phyloP scores from a whole-genome alignment of 92 coral and sea anemone species.

The Pocillopora meandrina region DNA sequence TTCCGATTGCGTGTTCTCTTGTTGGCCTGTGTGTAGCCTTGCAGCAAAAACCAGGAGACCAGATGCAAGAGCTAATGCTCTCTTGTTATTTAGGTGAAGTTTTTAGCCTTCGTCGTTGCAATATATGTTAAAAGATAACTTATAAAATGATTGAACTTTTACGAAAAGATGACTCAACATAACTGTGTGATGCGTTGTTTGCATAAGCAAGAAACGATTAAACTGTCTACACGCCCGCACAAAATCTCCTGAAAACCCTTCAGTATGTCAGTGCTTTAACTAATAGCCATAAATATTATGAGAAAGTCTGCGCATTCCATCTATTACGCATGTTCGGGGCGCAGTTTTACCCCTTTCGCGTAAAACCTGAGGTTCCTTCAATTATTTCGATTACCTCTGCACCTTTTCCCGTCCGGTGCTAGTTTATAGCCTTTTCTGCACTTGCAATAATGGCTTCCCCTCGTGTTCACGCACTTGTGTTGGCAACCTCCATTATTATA shows the following conservation, averaged over 20 bases:
- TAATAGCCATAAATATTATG: background rate
- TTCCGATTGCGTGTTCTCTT: too few species aligned
- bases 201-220: background rate
- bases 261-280: background rate
- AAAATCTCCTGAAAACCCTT: background rate
- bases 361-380: conserved; percentile 6
- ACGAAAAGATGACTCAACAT: too few species aligned
- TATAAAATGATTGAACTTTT: too few species aligned
- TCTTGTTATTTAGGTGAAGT: too few species aligned
- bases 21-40: too few species aligned
- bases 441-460: conserved; percentile 86
- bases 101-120: too few species aligned
- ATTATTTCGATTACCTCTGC: conserved; percentile 70
- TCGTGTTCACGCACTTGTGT: conserved; percentile 88
- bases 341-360: conserved; percentile 1
- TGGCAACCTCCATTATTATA: conserved; percentile 78
- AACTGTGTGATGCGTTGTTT: too few species aligned
- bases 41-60: too few species aligned
- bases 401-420: conserved; percentile 81
- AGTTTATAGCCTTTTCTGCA: conserved; percentile 83
- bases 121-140: too few species aligned
- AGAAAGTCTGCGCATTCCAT: background rate
- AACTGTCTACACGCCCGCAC: background rate
- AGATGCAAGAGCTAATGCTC: too few species aligned
- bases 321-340: background rate